Conservation (phyloP, 2,113 vertebrate genomes). For the Tor tambroides region DNA sequence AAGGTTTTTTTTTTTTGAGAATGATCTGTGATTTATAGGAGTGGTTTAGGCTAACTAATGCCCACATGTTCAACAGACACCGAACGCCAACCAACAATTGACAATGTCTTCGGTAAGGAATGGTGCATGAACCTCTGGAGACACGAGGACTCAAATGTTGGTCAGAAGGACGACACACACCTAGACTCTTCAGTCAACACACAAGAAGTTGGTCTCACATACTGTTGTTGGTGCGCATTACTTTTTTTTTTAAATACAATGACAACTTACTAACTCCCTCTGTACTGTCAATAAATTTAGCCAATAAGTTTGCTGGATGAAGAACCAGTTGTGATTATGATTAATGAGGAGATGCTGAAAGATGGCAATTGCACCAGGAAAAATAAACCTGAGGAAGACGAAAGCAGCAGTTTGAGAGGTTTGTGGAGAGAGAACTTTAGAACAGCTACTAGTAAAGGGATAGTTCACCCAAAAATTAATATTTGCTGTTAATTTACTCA, state of each 20-base stretch:
- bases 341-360: constrained; percentile 74
- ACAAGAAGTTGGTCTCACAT: background rate
- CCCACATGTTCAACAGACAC: constrained; percentile 14
- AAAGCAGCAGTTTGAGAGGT: constrained; percentile 48
- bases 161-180: background rate
- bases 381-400: constrained; percentile 16
- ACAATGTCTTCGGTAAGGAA: constrained; percentile 78
- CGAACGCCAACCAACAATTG: constrained; percentile 70
- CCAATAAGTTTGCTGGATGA: constrained; percentile 68
- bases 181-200: constrained; percentile 14
- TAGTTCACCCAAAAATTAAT: too few relatives aligned
- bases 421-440: background rate
- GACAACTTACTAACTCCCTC: background rate
- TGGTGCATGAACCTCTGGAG: constrained; percentile 80
- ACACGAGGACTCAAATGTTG: constrained; percentile 56
- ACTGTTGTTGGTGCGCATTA: too few relatives aligned
- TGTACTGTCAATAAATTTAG: constrained; percentile 54
- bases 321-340: constrained; percentile 72
- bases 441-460: too few relatives aligned
- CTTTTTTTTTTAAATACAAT: background rate
- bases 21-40: too few relatives aligned
- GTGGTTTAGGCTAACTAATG: background rate
- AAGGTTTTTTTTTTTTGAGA: too few relatives aligned
- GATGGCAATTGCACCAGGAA: constrained; percentile 68
- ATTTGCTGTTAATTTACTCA: too few relatives aligned